These are phyloP conservation scores for Cataglyphis cursor DNA, from an alignment of 2,888 invertebrate species.

Conservation along the genomic window DNA sequence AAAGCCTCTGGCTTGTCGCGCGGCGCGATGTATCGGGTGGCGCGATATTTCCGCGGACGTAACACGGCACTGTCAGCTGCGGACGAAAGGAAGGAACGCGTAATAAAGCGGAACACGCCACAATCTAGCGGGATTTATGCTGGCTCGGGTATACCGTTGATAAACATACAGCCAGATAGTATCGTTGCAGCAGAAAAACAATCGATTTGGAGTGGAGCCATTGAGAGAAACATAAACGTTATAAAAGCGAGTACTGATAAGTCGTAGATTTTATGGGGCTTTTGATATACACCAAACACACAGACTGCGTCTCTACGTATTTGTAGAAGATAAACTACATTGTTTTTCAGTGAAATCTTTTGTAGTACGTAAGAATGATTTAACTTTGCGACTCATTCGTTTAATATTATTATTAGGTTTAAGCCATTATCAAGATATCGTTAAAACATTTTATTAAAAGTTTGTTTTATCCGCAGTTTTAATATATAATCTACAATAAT, in stretches of 20 bases:
- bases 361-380: background rate
- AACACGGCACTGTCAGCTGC: constrained; percentile 25
- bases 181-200: constrained; percentile 36
- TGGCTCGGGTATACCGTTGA: constrained; percentile 8
- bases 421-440: background rate
- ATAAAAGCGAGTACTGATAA: constrained; percentile 21
- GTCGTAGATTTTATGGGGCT: constrained; percentile 23
- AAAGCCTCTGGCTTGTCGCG: constrained; percentile 67
- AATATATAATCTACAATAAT: background rate
- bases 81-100: constrained; percentile 5
- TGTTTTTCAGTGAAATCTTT: background rate
- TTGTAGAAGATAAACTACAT: background rate
- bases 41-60: constrained; percentile 63
- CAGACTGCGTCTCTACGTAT: background rate
- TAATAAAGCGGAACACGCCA: background rate
- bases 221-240: background rate
- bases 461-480: background rate
- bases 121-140: constrained; percentile 20
- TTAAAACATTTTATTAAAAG: background rate
- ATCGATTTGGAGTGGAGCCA: constrained; percentile 40
- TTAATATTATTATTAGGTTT: background rate
- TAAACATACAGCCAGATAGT: constrained; percentile 21
- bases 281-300: background rate
- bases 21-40: constrained; percentile 69
- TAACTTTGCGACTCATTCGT: background rate